Evolutionary conservation across 53 echinoderm and acorn worm genomes (phyloP).

Genomic region (Holothuria scabra): DNA sequence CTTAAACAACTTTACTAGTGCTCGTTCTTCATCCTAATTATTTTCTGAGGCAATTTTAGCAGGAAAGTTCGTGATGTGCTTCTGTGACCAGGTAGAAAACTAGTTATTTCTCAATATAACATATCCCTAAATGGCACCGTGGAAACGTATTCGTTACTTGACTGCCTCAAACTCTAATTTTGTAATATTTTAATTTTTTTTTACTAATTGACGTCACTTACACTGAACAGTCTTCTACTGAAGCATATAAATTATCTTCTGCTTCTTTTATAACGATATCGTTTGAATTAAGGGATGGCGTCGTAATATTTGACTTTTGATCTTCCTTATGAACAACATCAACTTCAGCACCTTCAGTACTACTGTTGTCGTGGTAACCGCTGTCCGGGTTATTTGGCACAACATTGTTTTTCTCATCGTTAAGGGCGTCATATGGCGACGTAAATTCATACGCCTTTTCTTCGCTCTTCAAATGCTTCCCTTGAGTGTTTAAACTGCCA

Average conservation of each 20-base stretch:
- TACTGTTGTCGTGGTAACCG: slow-evolving; percentile 46
- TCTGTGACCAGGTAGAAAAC: too few species aligned
- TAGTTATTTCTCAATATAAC: too few species aligned
- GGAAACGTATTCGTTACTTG: too few species aligned
- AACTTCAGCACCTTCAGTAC: background rate
- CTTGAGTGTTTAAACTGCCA: background rate
- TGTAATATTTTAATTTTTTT: background rate
- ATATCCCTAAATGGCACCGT: too few species aligned
- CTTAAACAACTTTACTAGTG: too few species aligned
- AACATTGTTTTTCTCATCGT: background rate
- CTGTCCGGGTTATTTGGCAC: slow-evolving; percentile 7
- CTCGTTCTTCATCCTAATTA: too few species aligned
- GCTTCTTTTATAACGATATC: slow-evolving; percentile 4
- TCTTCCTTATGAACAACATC: slow-evolving; percentile 5
- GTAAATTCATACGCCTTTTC: slow-evolving; percentile 38
- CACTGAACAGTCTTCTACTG: slow-evolving; percentile 1
- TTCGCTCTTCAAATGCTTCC: background rate
- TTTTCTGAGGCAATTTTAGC: too few species aligned
- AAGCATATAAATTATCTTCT: slow-evolving; percentile 29
- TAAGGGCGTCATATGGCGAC: slow-evolving; percentile 14
- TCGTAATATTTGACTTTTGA: slow-evolving; percentile 11
- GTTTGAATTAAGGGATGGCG: background rate
- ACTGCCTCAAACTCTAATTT: background rate
- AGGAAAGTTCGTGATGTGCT: too few species aligned
- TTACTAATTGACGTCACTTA: background rate